Evolutionary conservation across 2,797 vertebrate genomes (phyloP).

Genomic region (Hyperoplus lanceolatus): DNA sequence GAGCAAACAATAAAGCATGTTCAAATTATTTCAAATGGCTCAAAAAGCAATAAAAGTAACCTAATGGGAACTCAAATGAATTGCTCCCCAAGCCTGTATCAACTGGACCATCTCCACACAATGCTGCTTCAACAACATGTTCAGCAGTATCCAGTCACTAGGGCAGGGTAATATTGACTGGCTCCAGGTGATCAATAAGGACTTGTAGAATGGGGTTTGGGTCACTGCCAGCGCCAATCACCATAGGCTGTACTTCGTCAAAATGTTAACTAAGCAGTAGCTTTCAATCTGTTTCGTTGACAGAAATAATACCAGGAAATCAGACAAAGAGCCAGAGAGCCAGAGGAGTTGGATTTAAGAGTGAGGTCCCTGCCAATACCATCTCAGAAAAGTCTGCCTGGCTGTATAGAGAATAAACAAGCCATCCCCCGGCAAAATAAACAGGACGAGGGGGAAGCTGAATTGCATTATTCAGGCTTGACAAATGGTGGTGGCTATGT

Average conservation of each 20-base stretch:
- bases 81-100: constrained; percentile 16
- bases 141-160: constrained; percentile 39
- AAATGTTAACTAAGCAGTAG: constrained; percentile 38
- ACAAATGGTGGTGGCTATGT: constrained; percentile 57
- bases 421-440: constrained; percentile 41
- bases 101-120: constrained; percentile 37
- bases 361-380: constrained; percentile 58
- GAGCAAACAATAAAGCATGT: constrained; percentile 11
- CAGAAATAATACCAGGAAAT: constrained; percentile 39
- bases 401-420: constrained; percentile 67
- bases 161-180: constrained; percentile 23
- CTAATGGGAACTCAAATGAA: constrained; percentile 28
- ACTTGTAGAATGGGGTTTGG: constrained; percentile 30
- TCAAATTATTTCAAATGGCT: constrained; percentile 25
- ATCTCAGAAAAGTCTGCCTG: constrained; percentile 38
- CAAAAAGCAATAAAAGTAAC: constrained; percentile 24
- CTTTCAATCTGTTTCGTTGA: constrained; percentile 52
- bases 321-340: constrained; percentile 40
- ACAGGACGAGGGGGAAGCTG: constrained; percentile 35
- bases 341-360: constrained; percentile 45
- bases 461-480: constrained; percentile 55
- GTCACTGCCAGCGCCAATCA: constrained; percentile 38
- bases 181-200: constrained; percentile 53
- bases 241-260: background rate
- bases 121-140: constrained; percentile 47